Base-by-base conservation (phyloP, 2,888 invertebrate species). In the Heliconius hortense region DNA sequence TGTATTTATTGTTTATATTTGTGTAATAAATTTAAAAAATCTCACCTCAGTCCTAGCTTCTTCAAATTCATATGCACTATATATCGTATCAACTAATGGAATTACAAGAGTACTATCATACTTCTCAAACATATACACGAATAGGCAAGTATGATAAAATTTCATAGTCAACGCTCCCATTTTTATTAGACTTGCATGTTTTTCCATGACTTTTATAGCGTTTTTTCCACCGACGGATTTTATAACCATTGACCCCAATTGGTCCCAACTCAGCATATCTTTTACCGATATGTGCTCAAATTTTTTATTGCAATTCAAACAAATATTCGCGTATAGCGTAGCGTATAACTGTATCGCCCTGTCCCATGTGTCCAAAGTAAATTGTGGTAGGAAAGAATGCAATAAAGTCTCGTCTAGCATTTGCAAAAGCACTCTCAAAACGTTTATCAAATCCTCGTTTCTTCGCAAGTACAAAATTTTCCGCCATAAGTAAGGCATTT, bases 401-500 rank as follows among this genome's bases (percentile, higher is more conserved):
- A 96, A 84, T 48, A 96, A 83, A 67, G 86, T 88, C 81, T 93
- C 94, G 80, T 96, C 96, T 68, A 95, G 90, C 85, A 95, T 95
- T 85, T 96, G 96, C 68, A 96, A 86, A 64, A 96, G 89, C 82
- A 95, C 88, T 79, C 95, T 91, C 76, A 96, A 81, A 48, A 95
- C 87, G 80, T 92, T 93, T 79, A 94, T 83, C n/a, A 95, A 83
- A 78, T 94, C 91, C 80, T 94, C 93, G 60, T 93, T 91, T 74
- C 91, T 84, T 81, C 93, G 87, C 76, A 95, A 83, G 75, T 93
- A 89, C 31, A 96, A 86, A 80, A 95, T 95, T 80, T 95, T 94
- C 74, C 94, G 91, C 95, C 96, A 96, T 83, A 96, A 90, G 81
- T 94, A 95, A 67, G 96, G 96, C 92, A 96, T 95, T 80, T 89